Percentiles rank a stretch among this genome's conserved stretches.
Conservation (phyloP, 2,888 invertebrate genomes). For the Lycophotia porphyrea region DNA sequence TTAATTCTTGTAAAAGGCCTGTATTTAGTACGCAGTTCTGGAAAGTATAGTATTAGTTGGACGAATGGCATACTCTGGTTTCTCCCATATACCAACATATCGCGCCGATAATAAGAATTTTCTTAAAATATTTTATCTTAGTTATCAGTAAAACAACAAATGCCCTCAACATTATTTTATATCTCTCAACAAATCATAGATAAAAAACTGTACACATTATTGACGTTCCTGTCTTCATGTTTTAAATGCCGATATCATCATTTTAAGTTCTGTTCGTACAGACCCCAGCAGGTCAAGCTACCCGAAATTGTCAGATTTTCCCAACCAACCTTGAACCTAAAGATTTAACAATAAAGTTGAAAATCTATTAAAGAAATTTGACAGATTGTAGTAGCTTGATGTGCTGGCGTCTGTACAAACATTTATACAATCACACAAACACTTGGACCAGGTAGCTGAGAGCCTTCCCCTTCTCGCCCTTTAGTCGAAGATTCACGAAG, state of each 20-base stretch:
- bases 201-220: neutral
- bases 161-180: neutral
- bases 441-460: constrained; percentile 76
- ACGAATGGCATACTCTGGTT: too few species aligned
- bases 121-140: constrained; percentile 5
- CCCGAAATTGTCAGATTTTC: too few species aligned
- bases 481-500: constrained; percentile 81
- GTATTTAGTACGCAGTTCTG: neutral
- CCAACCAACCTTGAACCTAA: too few species aligned
- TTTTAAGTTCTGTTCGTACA: neutral
- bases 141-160: constrained; percentile 27
- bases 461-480: constrained; percentile 78
- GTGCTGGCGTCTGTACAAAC: neutral
- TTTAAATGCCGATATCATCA: neutral
- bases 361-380: too few species aligned
- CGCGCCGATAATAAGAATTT: neutral
- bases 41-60: neutral
- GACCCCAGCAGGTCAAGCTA: too few species aligned
- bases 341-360: too few species aligned
- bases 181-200: neutral
- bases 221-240: neutral
- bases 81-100: neutral
- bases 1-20: neutral
- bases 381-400: too few species aligned
- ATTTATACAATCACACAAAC: constrained; percentile 61